phyloP scores from a whole-genome alignment of 2,113 vertebrate genomes.

The Lepisosteus oculatus region DNA sequence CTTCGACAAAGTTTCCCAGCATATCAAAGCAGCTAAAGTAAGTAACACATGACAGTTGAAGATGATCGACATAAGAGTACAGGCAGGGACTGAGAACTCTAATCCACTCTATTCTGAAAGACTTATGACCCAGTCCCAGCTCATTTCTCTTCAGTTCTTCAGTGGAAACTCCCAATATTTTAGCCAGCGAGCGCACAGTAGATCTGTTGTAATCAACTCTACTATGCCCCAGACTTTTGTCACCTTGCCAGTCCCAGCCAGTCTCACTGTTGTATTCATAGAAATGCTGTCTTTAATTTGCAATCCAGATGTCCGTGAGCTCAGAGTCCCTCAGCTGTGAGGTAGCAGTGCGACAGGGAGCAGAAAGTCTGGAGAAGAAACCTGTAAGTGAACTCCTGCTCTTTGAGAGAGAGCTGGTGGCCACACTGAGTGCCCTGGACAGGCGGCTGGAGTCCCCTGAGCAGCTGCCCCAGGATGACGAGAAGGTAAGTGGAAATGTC shows the following conservation, averaged over 20 bases:
- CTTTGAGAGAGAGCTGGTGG: constrained; percentile 74
- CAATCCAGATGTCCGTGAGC: constrained; percentile 67
- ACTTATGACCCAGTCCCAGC: too few species aligned
- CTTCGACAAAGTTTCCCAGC: constrained; percentile 92
- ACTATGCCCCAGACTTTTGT: too few species aligned
- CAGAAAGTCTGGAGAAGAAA: constrained; percentile 9
- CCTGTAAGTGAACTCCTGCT: constrained; percentile 56
- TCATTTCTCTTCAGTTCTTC: too few species aligned
- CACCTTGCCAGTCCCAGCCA: too few species aligned
- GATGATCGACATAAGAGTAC: too few species aligned
- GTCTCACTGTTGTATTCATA: not conserved
- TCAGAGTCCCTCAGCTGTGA: constrained; percentile 53
- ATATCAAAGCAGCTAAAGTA: constrained; percentile 85
- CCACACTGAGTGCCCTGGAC: constrained; percentile 69
- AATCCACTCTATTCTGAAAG: too few species aligned
- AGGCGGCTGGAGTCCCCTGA: constrained; percentile 61
- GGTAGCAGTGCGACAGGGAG: constrained; percentile 34
- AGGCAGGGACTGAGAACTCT: too few species aligned
- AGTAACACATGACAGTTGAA: not conserved
- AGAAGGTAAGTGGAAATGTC: constrained; percentile 69
- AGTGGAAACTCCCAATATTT: too few species aligned
- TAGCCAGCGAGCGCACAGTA: too few species aligned
- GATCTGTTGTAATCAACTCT: too few species aligned
- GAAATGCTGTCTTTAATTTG: too few species aligned
- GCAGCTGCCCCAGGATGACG: constrained; percentile 58